Conservation (phyloP, 2,113 vertebrate species). For the Embiotoca jacksoni region DNA sequence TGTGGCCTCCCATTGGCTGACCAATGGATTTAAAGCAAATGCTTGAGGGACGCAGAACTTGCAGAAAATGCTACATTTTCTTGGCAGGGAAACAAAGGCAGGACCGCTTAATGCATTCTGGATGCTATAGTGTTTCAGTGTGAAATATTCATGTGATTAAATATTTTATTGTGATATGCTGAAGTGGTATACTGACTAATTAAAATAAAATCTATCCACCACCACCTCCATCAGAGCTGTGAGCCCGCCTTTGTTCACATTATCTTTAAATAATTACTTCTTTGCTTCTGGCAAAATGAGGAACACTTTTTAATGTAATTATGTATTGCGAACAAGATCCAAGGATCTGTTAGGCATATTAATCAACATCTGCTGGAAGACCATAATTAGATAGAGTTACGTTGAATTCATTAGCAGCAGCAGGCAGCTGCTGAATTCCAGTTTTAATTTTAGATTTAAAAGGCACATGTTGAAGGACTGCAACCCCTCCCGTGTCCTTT, state of each 20-base stretch:
- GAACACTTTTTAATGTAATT: constrained; percentile 23
- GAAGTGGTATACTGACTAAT: constrained; percentile 59
- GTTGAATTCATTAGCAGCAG: constrained; percentile 59
- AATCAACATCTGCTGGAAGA: constrained; percentile 60
- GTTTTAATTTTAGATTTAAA: constrained; percentile 57
- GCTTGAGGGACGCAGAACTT: not conserved
- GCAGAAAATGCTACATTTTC: constrained; percentile 42
- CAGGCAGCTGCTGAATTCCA: constrained; percentile 44
- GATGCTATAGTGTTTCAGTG: constrained; percentile 68
- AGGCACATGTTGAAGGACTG: not conserved
- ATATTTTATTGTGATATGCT: constrained; percentile 81
- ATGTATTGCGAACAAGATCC: constrained; percentile 19
- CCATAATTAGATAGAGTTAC: constrained; percentile 49
- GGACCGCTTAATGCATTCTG: constrained; percentile 71
- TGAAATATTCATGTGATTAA: constrained; percentile 79
- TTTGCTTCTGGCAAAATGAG: constrained; percentile 33
- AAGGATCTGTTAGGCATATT: constrained; percentile 52
- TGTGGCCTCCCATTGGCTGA: constrained; percentile 44
- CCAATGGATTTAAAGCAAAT: constrained; percentile 35
- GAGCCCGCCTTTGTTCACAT: constrained; percentile 47
- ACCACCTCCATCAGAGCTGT: constrained; percentile 21
- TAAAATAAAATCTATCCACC: constrained; percentile 65
- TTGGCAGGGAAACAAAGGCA: constrained; percentile 48
- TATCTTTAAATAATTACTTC: constrained; percentile 16
- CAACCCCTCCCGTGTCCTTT: not conserved